These are phyloP conservation scores for Dermatemys mawii DNA, from an alignment of 2,113 vertebrate genomes.

Conservation along the genomic window DNA sequence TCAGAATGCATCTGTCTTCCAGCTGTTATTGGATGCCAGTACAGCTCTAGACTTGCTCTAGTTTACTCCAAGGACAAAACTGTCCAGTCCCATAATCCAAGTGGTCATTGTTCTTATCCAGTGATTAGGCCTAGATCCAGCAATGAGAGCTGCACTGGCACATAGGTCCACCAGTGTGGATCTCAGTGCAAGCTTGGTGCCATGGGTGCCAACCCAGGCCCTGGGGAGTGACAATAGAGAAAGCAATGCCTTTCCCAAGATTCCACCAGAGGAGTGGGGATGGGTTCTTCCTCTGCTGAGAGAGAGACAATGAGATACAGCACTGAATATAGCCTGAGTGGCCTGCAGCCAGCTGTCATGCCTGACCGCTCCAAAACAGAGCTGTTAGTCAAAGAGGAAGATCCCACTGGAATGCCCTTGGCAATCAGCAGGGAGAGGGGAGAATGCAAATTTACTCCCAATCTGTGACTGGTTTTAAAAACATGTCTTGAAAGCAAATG, in stretches of 20 bases:
- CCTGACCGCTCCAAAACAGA: not conserved
- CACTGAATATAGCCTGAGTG: not conserved
- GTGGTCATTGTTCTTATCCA: not conserved
- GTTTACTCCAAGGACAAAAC: not conserved
- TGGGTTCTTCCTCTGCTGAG: not conserved
- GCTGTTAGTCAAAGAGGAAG: not conserved
- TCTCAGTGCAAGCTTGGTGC: not conserved
- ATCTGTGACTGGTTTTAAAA: not conserved
- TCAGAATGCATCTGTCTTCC: too few species aligned
- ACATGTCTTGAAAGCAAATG: not conserved
- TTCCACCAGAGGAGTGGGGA: not conserved
- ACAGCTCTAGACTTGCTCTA: too few species aligned
- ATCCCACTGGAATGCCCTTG: not conserved
- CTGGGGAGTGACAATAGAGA: not conserved
- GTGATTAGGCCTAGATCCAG: not conserved
- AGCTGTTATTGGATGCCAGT: too few species aligned
- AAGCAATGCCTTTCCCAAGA: not conserved
- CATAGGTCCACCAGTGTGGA: not conserved
- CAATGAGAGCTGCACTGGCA: not conserved
- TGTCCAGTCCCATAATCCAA: not conserved
- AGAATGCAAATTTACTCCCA: not conserved
- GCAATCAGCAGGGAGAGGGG: not conserved
- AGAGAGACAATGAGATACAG: not conserved
- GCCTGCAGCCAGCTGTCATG: not conserved
- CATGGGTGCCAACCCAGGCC: fast-evolving